Evolutionary conservation across 1,140 invertebrate species (phyloP), one percentile per base, ranked within the genome.

Genomic region (Aphidius gifuensis): DNA sequence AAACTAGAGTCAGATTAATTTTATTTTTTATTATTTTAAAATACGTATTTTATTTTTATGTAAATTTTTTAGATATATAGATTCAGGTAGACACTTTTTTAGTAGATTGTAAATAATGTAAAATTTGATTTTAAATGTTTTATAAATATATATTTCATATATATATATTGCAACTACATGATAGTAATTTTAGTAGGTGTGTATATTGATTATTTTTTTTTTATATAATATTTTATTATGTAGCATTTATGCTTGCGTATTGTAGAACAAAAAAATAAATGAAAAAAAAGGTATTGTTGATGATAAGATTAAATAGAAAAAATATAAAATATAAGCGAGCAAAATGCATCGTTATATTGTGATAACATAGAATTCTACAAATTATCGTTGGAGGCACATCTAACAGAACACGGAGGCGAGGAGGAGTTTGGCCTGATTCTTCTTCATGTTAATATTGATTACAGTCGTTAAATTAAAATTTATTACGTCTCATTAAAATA

Each of bases 401-500:
- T 51, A 32, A 50, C 39, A 6, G 9, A 56, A 62, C 65, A 58
- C 63, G 64, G 67, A 69, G 69, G 63, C 66, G 67, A 71, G 70
- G 74, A 75, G 47, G 74, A 76, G 74, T 73, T 75, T 77, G 74
- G 76, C 74, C 75, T 76, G 75, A 69, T 23, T 32, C 4, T 51
- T 23, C 3, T 38, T 5, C 8, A 51, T 38, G 21, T 16, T 46
- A 46, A 51, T 32, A 51, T 51, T 32, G 11, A 51, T 9, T 46
- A 32, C 23, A 32, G 23, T 32, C 23, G 23, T 32, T 32, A 4
- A 32, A 32, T 32, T 32, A 32, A 32, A 32, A 32, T 32, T 32
- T 32, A 32, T 32, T 32, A 32, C 23, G 23, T 32, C 23, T 32
- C 23, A 32, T 32, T 32, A 32, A 32, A 16, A 55, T 55, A 60